Conservation (phyloP, 2,888 invertebrate species). For the Pogonocherus hispidulus region DNA sequence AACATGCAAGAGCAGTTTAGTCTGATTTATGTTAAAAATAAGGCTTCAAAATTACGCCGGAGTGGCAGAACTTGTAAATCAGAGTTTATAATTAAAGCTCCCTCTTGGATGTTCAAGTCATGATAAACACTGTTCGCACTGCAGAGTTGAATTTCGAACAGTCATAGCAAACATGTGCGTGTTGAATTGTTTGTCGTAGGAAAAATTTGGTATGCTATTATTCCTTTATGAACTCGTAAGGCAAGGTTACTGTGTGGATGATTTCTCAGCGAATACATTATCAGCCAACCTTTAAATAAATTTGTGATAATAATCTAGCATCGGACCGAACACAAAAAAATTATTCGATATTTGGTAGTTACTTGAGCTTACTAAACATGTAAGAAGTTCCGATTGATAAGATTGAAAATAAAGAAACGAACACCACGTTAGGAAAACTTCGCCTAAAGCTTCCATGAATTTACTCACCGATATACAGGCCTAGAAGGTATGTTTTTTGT, state of each 20-base stretch:
- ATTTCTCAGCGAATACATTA: background rate
- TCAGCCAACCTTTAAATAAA: too few relatives aligned
- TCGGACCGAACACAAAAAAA: too few relatives aligned
- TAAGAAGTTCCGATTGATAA: too few relatives aligned
- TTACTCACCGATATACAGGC: too few relatives aligned
- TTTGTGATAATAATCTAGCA: too few relatives aligned
- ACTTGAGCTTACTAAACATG: too few relatives aligned
- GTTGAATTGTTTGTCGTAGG: too few relatives aligned
- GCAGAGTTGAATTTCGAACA: constrained; percentile 6
- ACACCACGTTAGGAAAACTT: too few relatives aligned
- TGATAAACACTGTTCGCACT: constrained; percentile 18
- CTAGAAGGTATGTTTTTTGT: too few relatives aligned
- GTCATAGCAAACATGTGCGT: constrained; percentile 21
- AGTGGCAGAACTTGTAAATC: constrained; percentile 27
- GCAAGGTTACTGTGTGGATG: constrained; percentile 4
- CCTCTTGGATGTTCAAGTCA: constrained; percentile 20
- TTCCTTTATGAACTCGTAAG: background rate
- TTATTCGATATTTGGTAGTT: too few relatives aligned
- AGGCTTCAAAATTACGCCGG: constrained; percentile 42
- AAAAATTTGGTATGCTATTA: constrained; percentile 12
- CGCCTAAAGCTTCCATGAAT: too few relatives aligned
- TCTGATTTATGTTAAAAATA: constrained; percentile 44
- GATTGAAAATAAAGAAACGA: too few relatives aligned
- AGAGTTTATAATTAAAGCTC: constrained; percentile 29
- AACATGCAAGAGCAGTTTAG: constrained; percentile 26